Percentiles rank a stretch among this genome's conserved stretches.
Conservation (phyloP, 2,797 vertebrate species). For the Phyllotis vaccarum region DNA sequence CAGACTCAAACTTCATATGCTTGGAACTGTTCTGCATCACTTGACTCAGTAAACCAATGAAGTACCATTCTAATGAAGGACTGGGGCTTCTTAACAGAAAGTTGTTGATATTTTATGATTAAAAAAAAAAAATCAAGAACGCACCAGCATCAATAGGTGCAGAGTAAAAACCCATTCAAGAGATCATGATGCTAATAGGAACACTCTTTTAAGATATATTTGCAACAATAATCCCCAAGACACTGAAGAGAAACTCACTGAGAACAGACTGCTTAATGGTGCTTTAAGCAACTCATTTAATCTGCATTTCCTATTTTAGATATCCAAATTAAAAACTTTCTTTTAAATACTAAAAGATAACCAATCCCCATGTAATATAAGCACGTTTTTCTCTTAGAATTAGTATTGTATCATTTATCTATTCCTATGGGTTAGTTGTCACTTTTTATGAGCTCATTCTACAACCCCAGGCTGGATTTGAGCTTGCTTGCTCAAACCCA, state of each 20-base stretch:
- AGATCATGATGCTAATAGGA: conserved; percentile 39
- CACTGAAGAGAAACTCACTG: not conserved
- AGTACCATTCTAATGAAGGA: conserved; percentile 44
- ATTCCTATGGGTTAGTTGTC: too few species aligned
- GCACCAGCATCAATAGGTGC: conserved; percentile 35
- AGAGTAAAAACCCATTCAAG: conserved; percentile 56
- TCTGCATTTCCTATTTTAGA: conserved; percentile 54
- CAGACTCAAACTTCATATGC: conserved; percentile 52
- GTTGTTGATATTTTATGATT: conserved; percentile 62
- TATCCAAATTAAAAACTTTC: conserved; percentile 12
- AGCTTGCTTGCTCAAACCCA: too few species aligned
- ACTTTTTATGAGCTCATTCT: not conserved
- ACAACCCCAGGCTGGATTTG: not conserved
- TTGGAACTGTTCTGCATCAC: not conserved
- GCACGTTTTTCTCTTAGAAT: not conserved
- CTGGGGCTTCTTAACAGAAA: conserved; percentile 49
- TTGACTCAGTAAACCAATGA: conserved; percentile 55
- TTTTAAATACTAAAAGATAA: not conserved
- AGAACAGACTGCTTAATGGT: conserved; percentile 3
- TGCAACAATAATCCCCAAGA: conserved; percentile 15
- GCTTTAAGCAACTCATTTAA: conserved; percentile 21
- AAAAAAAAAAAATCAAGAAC: conserved; percentile 75
- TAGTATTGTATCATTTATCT: not conserved
- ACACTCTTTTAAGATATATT: conserved; percentile 16
- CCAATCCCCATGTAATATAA: not conserved